Percentiles rank a stretch among this genome's conserved stretches.
phyloP scores from a whole-genome alignment of 2,113 vertebrate species.

The Aplodontia rufa region DNA sequence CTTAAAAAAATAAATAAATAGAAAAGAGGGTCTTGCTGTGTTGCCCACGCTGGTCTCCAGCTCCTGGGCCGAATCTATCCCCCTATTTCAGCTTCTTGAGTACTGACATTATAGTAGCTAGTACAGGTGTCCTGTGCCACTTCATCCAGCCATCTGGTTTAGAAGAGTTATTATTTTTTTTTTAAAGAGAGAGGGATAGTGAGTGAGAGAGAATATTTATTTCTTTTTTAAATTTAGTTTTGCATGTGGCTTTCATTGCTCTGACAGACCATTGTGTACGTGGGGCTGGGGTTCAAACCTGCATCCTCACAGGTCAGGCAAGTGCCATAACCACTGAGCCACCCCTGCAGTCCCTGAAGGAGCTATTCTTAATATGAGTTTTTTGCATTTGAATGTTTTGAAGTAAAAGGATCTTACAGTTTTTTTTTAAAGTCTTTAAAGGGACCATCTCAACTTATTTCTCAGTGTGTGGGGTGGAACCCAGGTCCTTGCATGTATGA shows the following conservation, averaged over 20 bases:
- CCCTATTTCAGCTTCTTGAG: background rate
- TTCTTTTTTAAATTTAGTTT: too few relatives aligned
- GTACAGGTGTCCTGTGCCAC: background rate
- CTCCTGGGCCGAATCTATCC: background rate
- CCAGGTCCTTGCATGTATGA: background rate
- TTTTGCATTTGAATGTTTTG: background rate
- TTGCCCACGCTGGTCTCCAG: background rate
- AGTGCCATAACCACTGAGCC: too few relatives aligned
- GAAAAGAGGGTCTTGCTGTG: background rate
- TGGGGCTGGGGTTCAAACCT: too few relatives aligned
- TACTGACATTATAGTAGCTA: background rate
- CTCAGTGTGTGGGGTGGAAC: background rate
- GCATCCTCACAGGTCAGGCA: too few relatives aligned
- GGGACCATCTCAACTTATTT: background rate
- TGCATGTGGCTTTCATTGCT: too few relatives aligned
- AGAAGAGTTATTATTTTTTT: background rate
- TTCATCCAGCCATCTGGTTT: background rate
- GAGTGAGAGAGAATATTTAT: too few relatives aligned
- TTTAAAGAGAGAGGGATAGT: background rate
- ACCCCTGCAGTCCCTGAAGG: too few relatives aligned
- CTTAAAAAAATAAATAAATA: too few relatives aligned
- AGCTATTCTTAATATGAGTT: background rate
- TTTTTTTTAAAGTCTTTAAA: background rate
- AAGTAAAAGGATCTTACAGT: background rate
- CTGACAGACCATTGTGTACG: too few relatives aligned